These are phyloP conservation scores for Vanessa atalanta DNA, from an alignment of 1,140 invertebrate species.

Conservation along the genomic window DNA sequence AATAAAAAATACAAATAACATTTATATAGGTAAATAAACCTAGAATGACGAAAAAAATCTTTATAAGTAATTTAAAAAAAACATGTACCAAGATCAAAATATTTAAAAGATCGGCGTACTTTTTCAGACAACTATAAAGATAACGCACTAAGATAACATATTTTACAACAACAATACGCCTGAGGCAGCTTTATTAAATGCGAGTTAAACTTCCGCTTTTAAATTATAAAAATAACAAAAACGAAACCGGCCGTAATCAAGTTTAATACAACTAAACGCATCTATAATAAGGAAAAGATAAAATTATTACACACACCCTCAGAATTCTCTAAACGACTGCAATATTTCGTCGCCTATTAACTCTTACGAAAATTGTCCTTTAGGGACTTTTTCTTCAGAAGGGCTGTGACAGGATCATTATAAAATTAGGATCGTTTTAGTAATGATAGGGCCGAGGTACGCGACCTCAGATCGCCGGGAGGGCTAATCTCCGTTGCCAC, in stretches of 20 bases:
- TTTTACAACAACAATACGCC: conserved; percentile 16
- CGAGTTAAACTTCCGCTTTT: conserved; percentile 48
- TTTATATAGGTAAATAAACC: too few species aligned
- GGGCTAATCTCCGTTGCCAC: conserved; percentile 63
- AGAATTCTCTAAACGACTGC: conserved; percentile 65
- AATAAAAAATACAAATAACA: too few species aligned
- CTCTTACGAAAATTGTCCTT: conserved; percentile 74
- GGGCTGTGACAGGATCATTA: conserved; percentile 77
- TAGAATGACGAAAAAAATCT: too few species aligned
- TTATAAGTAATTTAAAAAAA: too few species aligned
- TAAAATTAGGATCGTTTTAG: conserved; percentile 79
- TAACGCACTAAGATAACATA: conserved; percentile 10
- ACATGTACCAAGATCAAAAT: neutral
- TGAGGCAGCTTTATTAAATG: conserved; percentile 19
- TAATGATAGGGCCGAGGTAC: conserved; percentile 73
- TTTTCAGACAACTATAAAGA: conserved; percentile 17
- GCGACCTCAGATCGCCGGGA: conserved; percentile 68
- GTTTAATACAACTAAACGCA: conserved; percentile 26
- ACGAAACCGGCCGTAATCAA: conserved; percentile 36
- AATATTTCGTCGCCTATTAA: conserved; percentile 71
- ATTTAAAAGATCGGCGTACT: neutral
- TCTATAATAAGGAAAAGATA: conserved; percentile 50
- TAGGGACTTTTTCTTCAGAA: conserved; percentile 65
- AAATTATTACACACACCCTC: conserved; percentile 55
- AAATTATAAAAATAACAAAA: conserved; percentile 50